Evolutionary conservation across 2,888 invertebrate genomes (phyloP).

Genomic region (Laspeyria flexula): DNA sequence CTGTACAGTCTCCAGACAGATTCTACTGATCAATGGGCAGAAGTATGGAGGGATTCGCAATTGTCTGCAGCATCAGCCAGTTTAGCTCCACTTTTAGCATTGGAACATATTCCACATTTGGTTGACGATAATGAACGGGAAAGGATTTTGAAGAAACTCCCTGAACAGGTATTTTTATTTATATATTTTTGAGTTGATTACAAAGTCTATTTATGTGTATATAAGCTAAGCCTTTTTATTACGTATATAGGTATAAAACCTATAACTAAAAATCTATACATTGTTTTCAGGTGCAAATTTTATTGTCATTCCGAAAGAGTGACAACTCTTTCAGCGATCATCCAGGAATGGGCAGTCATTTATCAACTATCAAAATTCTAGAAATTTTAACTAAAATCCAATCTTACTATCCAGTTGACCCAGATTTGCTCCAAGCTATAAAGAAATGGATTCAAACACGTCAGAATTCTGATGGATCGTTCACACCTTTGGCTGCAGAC

Average conservation of each 20-base stretch:
- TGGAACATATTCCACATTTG: slow-evolving; percentile 83
- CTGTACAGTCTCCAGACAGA: slow-evolving; percentile 72
- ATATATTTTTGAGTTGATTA: too few species aligned
- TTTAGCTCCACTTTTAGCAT: slow-evolving; percentile 84
- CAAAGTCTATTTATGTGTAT: too few species aligned
- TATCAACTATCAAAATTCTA: slow-evolving; percentile 86
- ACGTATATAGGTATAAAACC: too few species aligned
- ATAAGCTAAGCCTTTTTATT: too few species aligned
- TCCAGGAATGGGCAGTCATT: slow-evolving; percentile 87
- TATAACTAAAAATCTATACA: too few species aligned
- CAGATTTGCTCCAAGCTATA: slow-evolving; percentile 85
- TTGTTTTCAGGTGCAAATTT: slow-evolving; percentile 83
- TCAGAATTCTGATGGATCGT: slow-evolving; percentile 87
- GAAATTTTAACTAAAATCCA: slow-evolving; percentile 87
- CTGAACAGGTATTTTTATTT: slow-evolving; percentile 83
- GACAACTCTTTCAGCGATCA: slow-evolving; percentile 90
- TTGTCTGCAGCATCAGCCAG: slow-evolving; percentile 85
- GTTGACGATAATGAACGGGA: slow-evolving; percentile 82
- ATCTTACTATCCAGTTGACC: slow-evolving; percentile 87
- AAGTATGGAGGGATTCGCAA: slow-evolving; percentile 80
- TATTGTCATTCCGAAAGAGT: slow-evolving; percentile 87
- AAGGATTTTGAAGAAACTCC: slow-evolving; percentile 80
- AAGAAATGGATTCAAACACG: slow-evolving; percentile 87
- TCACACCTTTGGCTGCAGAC: slow-evolving; percentile 86
- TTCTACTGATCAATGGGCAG: slow-evolving; percentile 71